Percentiles rank a stretch among this genome's conserved stretches.
These are phyloP conservation scores for Chloroclystis v-ata DNA, from an alignment of 2,888 invertebrate genomes.

Conservation along the genomic window DNA sequence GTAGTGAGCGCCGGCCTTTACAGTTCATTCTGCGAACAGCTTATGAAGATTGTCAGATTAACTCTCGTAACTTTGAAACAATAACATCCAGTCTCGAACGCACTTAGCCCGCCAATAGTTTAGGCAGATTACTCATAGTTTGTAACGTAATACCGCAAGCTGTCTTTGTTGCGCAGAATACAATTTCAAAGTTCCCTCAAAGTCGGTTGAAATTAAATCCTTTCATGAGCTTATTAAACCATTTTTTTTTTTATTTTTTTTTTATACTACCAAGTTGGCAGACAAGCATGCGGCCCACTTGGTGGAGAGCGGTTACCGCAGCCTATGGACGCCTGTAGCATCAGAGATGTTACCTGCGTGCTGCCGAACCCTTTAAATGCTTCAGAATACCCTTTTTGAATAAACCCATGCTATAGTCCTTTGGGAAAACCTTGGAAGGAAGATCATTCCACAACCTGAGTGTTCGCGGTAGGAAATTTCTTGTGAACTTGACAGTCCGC, in stretches of 20 bases:
- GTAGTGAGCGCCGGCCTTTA: not conserved
- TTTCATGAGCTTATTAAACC: not conserved
- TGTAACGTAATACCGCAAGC: slow-evolving; percentile 37
- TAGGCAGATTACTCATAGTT: slow-evolving; percentile 26
- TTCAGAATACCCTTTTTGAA: too few species aligned
- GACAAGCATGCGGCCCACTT: not conserved
- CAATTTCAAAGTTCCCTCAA: slow-evolving; percentile 36
- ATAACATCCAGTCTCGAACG: slow-evolving; percentile 2
- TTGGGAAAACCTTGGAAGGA: too few species aligned
- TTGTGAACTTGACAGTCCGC: too few species aligned
- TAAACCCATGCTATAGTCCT: too few species aligned
- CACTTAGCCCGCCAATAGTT: slow-evolving; percentile 20
- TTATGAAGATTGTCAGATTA: slow-evolving; percentile 8
- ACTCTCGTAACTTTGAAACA: slow-evolving; percentile 1
- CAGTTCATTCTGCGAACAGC: not conserved
- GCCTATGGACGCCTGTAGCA: too few species aligned
- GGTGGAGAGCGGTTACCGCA: too few species aligned
- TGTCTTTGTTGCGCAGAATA: slow-evolving; percentile 34
- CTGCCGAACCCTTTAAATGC: too few species aligned
- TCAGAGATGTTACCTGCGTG: too few species aligned
- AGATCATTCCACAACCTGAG: too few species aligned
- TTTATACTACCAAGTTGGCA: too few species aligned
- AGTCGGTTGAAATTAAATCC: slow-evolving; percentile 7
- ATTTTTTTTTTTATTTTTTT: not conserved
- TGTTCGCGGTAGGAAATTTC: too few species aligned